Evolutionary conservation across 2,888 invertebrate genomes (phyloP).

Genomic region (Tortricodes alternella): DNA sequence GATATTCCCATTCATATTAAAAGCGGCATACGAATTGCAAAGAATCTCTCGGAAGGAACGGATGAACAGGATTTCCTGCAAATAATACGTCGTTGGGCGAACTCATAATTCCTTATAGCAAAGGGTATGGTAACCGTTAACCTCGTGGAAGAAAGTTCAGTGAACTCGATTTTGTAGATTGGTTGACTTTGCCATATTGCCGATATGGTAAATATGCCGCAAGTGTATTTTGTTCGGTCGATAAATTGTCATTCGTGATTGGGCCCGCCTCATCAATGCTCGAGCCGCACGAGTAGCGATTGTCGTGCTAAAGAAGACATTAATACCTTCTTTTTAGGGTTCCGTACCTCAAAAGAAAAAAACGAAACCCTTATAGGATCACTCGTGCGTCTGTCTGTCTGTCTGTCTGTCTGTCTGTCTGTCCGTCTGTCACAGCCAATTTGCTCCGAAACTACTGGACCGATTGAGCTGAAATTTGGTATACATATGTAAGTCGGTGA

Average conservation of each 20-base stretch:
- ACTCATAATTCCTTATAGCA: conserved; percentile 26
- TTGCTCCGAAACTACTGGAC: too few relatives aligned
- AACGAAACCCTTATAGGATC: too few relatives aligned
- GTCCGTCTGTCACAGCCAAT: too few relatives aligned
- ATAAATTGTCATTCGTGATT: conserved; percentile 33
- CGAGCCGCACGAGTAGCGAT: not conserved
- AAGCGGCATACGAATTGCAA: conserved; percentile 14
- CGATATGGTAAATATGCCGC: conserved; percentile 37
- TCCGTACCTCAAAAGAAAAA: too few relatives aligned
- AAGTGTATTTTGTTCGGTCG: conserved; percentile 20
- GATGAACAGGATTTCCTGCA: conserved; percentile 26
- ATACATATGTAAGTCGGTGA: too few relatives aligned
- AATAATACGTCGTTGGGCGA: conserved; percentile 23
- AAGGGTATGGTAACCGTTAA: conserved; percentile 24
- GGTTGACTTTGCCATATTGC: conserved; percentile 29
- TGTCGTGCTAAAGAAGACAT: conserved; percentile 11
- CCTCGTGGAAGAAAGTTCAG: conserved; percentile 30
- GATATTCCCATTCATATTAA: conserved; percentile 8
- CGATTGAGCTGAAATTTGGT: too few relatives aligned
- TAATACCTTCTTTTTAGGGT: not conserved
- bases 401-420: too few relatives aligned
- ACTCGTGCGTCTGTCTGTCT: too few relatives aligned
- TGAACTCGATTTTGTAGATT: conserved; percentile 38
- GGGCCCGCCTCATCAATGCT: conserved; percentile 31
- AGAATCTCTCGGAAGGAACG: conserved; percentile 13